Conservation (phyloP, 2,797 vertebrate genomes). For the Tapirus indicus region DNA sequence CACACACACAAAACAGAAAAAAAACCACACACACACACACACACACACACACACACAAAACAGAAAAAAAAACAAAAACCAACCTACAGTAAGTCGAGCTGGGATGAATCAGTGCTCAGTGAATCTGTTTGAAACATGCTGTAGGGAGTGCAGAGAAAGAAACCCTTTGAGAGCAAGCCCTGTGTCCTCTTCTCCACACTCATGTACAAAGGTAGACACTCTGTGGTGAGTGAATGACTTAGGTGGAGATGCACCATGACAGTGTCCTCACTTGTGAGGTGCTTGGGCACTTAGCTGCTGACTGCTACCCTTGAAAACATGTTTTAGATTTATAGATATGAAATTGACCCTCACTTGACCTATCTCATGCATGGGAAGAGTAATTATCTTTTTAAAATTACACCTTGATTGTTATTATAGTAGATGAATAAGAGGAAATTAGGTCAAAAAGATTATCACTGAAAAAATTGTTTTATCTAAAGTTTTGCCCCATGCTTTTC, state of each 20-base stretch:
- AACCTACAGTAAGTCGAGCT: background rate
- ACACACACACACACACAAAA: too few species aligned
- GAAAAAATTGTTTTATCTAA: constrained; percentile 45
- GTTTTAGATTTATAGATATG: background rate
- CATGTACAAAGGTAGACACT: background rate
- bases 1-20: too few species aligned
- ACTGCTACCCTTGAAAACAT: background rate
- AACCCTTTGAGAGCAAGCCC: background rate
- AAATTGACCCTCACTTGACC: background rate
- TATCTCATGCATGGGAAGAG: background rate
- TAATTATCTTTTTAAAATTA: constrained; percentile 36
- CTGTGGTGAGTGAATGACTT: background rate
- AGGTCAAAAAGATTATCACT: constrained; percentile 35
- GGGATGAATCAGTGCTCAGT: background rate
- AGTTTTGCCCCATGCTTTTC: constrained; percentile 45
- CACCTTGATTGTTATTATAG: background rate
- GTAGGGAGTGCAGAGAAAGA: background rate
- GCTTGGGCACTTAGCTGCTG: background rate
- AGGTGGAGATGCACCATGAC: background rate
- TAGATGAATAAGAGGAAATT: constrained; percentile 54
- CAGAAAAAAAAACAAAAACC: background rate
- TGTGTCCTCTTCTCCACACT: background rate
- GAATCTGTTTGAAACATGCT: background rate
- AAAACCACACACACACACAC: too few species aligned
- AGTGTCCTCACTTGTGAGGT: background rate